Evolutionary conservation across 2,797 vertebrate species (phyloP).

Genomic region (Halcyon badia): DNA sequence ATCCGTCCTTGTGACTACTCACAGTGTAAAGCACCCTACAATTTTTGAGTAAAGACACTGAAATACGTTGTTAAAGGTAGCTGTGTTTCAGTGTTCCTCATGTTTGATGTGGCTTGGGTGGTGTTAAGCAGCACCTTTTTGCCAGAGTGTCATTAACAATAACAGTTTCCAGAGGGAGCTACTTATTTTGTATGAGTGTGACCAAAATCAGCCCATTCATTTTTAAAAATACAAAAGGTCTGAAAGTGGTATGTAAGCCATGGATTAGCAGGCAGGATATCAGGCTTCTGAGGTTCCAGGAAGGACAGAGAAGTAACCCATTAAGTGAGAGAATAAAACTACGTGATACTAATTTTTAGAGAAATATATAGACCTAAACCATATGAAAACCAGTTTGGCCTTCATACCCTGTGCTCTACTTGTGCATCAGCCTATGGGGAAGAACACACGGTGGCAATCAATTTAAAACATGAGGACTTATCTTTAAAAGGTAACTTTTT

Average conservation of each 20-base stretch:
- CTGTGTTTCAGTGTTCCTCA: background rate
- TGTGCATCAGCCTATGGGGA: background rate
- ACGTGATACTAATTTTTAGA: background rate
- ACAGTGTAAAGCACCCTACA: background rate
- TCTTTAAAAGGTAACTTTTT: background rate
- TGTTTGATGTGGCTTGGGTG: background rate
- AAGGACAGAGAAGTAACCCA: background rate
- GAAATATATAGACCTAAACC: background rate
- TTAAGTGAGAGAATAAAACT: background rate
- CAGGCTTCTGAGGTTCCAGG: background rate
- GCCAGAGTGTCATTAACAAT: background rate
- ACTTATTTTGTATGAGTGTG: background rate
- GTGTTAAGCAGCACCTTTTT: background rate
- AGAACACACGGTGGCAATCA: background rate
- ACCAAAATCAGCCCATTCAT: background rate
- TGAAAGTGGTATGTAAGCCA: background rate
- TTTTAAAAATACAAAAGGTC: background rate
- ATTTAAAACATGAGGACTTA: background rate
- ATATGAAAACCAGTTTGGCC: background rate
- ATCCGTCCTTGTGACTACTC: background rate
- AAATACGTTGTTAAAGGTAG: background rate
- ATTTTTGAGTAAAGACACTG: background rate
- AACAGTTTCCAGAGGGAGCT: background rate
- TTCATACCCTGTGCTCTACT: background rate
- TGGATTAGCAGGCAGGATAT: background rate